These are phyloP conservation scores for Euzetes globulus DNA, from an alignment of 2,888 invertebrate genomes.

Conservation along the genomic window DNA sequence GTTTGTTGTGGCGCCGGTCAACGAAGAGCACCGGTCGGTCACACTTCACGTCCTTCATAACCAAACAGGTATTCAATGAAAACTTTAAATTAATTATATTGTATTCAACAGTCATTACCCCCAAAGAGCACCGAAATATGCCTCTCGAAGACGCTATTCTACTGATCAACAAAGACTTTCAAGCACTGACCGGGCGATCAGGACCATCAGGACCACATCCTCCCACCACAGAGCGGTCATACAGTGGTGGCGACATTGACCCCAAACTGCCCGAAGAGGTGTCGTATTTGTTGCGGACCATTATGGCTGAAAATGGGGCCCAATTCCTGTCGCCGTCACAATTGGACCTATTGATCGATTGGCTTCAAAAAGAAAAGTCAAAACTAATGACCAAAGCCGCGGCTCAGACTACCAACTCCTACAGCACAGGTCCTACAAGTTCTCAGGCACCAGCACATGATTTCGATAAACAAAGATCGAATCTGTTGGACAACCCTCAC, in stretches of 20 bases:
- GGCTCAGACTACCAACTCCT: not conserved
- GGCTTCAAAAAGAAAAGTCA: conserved; percentile 15
- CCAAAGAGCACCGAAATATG: conserved; percentile 34
- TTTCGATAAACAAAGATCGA: conserved; percentile 3
- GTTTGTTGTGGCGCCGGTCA: conserved; percentile 29
- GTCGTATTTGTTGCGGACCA: conserved; percentile 30
- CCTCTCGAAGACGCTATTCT: conserved; percentile 28
- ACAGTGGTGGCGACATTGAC: not conserved
- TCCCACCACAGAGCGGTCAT: not conserved
- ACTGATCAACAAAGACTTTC: conserved; percentile 25
- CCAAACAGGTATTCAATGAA: conserved; percentile 27
- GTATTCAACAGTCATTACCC: not conserved
- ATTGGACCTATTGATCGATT: conserved; percentile 33
- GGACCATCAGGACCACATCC: not conserved
- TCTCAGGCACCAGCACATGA: not conserved
- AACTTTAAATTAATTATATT: not conserved
- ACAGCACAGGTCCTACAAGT: not conserved
- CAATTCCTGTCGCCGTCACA: conserved; percentile 31
- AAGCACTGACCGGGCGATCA: not conserved
- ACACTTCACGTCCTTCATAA: conserved; percentile 33
- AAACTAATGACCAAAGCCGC: not conserved
- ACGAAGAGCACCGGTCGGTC: conserved; percentile 28
- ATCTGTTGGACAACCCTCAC: conserved; percentile 34
- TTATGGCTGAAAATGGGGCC: conserved; percentile 27
- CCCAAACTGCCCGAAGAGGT: conserved; percentile 31